Base-by-base conservation (phyloP, 2,797 vertebrate species). In the Caiman crocodilus region DNA sequence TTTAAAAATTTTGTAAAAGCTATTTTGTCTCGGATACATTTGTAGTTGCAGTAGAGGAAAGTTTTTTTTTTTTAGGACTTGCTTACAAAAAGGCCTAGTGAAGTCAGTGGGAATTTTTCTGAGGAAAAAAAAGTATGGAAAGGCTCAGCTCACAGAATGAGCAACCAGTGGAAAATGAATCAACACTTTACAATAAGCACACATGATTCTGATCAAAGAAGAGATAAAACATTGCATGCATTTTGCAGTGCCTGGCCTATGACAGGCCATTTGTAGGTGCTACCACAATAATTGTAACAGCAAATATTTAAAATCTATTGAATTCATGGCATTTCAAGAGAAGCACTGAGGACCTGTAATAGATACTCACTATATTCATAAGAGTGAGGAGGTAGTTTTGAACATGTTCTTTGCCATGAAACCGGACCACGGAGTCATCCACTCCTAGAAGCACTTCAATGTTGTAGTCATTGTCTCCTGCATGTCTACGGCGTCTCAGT, bases 351-450 rank as follows among this genome's bases (percentile, higher is more conserved):
- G 55, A 4, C 3, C 50, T 2, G 0, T 3, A n/a, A 18, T 1
- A 30, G 79, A 26, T 95, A 99, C 99, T 99, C 96, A 99, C 99
- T 11, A 99, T 99, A 95, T 99, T 99, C 99, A 99, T 99, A 84
- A 99, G 98, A 26, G 99, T 99, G 61, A 99, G 98, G 67, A 99
- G 99, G 98, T 99, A 99, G 97, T 99, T 99, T 89, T 99, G 99
- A 50, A 99, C 99, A 0, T 99, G 99, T 93, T 99, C 99, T 94
- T 99, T 99, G 94, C 99, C 99, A 1, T 99, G 99, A 95, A 99
- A 99, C 4, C 99, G 98, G 76, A 99, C 99, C 3, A 99, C 99
- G 0, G 99, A 99, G 97, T 99, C 99, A 2, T 99, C 99, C 20
- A 99, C 99, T 1, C 99, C 99, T 85, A 99, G 98, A 73, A 99